A percentile compares a stretch with the other conserved stretches of the same genome.
Conservation (phyloP, 2,113 vertebrate species). For the Dasyurus viverrinus region DNA sequence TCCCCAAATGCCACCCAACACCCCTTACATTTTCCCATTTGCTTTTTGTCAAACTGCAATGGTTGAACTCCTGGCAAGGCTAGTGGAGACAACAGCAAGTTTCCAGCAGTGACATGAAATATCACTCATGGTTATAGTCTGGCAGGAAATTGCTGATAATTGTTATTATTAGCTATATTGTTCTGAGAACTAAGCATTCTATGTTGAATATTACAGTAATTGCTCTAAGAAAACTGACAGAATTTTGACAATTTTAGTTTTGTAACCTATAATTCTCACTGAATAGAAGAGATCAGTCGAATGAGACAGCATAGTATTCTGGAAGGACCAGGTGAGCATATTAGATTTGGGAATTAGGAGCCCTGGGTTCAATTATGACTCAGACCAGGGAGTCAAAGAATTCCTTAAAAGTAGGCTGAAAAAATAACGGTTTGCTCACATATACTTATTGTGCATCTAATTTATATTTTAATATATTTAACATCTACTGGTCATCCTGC, state of each 20-base stretch:
- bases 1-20: slow-evolving; percentile 2
- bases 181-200: slow-evolving; percentile 46
- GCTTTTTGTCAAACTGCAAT: background rate
- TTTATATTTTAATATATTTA: too few species aligned
- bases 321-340: background rate
- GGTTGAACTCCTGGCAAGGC: slow-evolving; percentile 5
- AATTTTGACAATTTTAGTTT: slow-evolving; percentile 24
- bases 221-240: slow-evolving; percentile 27
- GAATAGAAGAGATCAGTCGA: background rate
- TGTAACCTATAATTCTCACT: background rate
- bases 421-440: too few species aligned
- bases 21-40: background rate
- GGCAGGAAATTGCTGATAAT: slow-evolving; percentile 27
- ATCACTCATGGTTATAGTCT: slow-evolving; percentile 39
- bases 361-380: background rate
- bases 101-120: slow-evolving; percentile 45
- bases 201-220: slow-evolving; percentile 29
- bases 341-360: background rate
- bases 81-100: background rate
- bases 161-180: slow-evolving; percentile 40
- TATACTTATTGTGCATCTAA: too few species aligned
- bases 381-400: background rate
- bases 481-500: too few species aligned
- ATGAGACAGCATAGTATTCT: background rate
- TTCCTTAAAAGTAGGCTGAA: background rate